phyloP scores from a whole-genome alignment of 1,140 invertebrate species.

The Bombus soroeensis region DNA sequence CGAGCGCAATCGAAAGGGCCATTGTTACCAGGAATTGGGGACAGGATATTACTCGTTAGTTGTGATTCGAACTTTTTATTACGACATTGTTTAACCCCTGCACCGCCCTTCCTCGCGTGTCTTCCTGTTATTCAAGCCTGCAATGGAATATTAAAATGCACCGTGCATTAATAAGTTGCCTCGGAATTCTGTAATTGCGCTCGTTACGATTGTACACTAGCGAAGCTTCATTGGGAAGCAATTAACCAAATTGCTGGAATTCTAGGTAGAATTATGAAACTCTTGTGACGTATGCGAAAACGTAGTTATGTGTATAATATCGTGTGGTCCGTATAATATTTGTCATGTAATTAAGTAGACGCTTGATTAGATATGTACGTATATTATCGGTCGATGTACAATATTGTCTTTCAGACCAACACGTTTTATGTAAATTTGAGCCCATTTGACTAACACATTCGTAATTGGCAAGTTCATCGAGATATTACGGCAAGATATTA shows the following conservation, averaged over 20 bases:
- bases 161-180: neutral
- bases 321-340: neutral
- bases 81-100: constrained; percentile 29
- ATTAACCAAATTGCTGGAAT: neutral
- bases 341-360: neutral
- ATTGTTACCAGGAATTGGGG: constrained; percentile 40
- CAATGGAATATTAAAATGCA: constrained; percentile 33
- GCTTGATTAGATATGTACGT: no score
- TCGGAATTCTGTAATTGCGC: constrained; percentile 1
- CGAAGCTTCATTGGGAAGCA: neutral
- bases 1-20: constrained; percentile 45
- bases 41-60: constrained; percentile 54
- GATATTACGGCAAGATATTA: no score
- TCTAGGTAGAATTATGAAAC: neutral
- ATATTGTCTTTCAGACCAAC: neutral
- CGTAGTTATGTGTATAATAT: neutral
- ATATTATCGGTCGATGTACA: neutral
- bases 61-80: constrained; percentile 50
- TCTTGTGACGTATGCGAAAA: neutral
- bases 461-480: no score
- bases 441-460: neutral
- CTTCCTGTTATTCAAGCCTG: constrained; percentile 28
- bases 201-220: neutral
- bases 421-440: neutral
- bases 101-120: neutral